Conservation (phyloP, 35 echinoderm and acorn worm genomes). For the Ophioderma brevispina region DNA sequence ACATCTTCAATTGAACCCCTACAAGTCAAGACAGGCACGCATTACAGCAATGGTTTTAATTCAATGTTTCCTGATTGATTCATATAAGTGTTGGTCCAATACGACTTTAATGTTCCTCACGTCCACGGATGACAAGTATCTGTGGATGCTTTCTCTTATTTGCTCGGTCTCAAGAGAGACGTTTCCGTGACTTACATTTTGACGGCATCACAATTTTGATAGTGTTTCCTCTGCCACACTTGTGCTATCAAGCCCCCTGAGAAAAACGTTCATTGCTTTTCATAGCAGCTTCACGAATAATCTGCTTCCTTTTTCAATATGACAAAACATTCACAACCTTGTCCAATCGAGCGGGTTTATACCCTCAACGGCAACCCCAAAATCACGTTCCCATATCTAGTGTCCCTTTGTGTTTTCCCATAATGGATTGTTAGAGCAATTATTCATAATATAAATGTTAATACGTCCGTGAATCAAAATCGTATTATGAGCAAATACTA, state of each 20-base stretch:
- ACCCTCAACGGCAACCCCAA: background rate
- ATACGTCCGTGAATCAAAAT: too few relatives aligned
- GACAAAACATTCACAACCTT: background rate
- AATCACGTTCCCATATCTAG: background rate
- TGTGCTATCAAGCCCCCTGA: background rate
- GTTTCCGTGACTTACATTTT: conserved; percentile 2
- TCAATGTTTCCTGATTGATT: background rate
- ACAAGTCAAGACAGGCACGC: background rate
- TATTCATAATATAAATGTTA: too few relatives aligned
- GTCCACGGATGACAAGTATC: background rate
- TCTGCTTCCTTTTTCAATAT: background rate
- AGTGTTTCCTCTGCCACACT: background rate
- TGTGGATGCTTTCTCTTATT: background rate
- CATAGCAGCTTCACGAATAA: background rate
- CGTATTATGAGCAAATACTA: too few relatives aligned
- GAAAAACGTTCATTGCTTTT: background rate
- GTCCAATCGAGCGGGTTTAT: background rate
- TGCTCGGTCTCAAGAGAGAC: background rate
- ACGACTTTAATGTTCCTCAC: conserved; percentile 10
- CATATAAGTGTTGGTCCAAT: conserved; percentile 10
- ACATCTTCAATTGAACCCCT: background rate
- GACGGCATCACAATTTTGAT: background rate
- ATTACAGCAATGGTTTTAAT: conserved; percentile 1
- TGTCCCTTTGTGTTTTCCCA: too few relatives aligned
- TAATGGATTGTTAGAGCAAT: too few relatives aligned